These are phyloP conservation scores for Ascaphus truei DNA, from an alignment of 2,113 vertebrate genomes.

Conservation along the genomic window DNA sequence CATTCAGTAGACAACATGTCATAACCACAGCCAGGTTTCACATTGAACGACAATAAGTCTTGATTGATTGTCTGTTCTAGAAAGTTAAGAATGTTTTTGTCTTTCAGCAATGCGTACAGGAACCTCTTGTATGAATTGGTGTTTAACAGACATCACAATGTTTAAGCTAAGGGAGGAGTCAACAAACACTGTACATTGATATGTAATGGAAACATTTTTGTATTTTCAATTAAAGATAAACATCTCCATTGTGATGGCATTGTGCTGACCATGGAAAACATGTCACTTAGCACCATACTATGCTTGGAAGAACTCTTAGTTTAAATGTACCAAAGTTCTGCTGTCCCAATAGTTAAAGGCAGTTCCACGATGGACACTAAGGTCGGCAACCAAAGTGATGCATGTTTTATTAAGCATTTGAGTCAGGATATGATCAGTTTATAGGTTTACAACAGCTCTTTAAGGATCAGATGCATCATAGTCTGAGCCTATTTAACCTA, in stretches of 20 bases:
- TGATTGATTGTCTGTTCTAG: not conserved
- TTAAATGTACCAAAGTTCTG: too few relatives aligned
- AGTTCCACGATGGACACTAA: too few relatives aligned
- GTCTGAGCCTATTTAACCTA: too few relatives aligned
- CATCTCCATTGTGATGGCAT: not conserved
- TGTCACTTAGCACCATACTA: not conserved
- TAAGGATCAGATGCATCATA: too few relatives aligned
- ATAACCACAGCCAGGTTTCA: too few relatives aligned
- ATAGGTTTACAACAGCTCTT: too few relatives aligned
- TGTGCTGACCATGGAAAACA: constrained; percentile 1
- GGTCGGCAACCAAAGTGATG: too few relatives aligned
- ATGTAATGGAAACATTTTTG: not conserved
- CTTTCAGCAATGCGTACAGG: not conserved
- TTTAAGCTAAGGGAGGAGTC: not conserved
- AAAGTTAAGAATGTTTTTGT: not conserved
- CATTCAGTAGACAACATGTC: too few relatives aligned
- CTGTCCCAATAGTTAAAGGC: too few relatives aligned
- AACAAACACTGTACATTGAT: not conserved
- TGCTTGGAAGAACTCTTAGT: not conserved
- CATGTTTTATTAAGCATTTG: too few relatives aligned
- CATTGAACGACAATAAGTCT: not conserved
- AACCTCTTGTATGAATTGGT: not conserved
- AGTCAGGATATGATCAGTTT: too few relatives aligned
- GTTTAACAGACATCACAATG: too few relatives aligned
- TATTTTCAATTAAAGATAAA: not conserved